These are phyloP conservation scores for Pteropus alecto DNA, from an alignment of 2,113 vertebrate species.

Conservation along the genomic window DNA sequence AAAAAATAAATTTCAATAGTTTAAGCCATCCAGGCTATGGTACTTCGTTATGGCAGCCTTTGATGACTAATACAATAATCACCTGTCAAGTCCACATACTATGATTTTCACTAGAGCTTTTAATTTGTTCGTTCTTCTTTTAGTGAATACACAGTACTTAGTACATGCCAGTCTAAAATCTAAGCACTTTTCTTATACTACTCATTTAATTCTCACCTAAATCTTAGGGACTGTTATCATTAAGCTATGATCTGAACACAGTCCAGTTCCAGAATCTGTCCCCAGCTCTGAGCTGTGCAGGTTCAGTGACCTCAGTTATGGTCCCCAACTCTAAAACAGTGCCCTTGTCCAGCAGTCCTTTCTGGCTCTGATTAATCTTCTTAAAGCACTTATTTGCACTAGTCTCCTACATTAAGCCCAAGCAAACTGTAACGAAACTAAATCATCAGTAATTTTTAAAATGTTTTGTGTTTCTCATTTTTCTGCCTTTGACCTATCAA, in stretches of 20 bases:
- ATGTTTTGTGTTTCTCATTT: not conserved
- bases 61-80: rapidly evolving
- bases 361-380: not conserved
- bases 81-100: not conserved
- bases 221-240: too few species aligned
- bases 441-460: not conserved
- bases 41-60: not conserved
- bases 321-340: not conserved
- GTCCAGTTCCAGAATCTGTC: not conserved
- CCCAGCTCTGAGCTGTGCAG: not conserved
- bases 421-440: not conserved
- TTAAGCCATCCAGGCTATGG: too few species aligned
- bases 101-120: too few species aligned
- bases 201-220: not conserved
- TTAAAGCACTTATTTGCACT: not conserved
- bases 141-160: not conserved
- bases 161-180: not conserved
- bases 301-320: not conserved
- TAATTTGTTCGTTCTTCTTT: not conserved
- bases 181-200: not conserved
- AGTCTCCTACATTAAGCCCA: not conserved
- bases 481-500: not conserved
- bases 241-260: not conserved
- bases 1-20: not conserved
- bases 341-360: not conserved